Evolutionary conservation across 2,113 vertebrate genomes (phyloP).

Genomic region (Labrus mixtus): DNA sequence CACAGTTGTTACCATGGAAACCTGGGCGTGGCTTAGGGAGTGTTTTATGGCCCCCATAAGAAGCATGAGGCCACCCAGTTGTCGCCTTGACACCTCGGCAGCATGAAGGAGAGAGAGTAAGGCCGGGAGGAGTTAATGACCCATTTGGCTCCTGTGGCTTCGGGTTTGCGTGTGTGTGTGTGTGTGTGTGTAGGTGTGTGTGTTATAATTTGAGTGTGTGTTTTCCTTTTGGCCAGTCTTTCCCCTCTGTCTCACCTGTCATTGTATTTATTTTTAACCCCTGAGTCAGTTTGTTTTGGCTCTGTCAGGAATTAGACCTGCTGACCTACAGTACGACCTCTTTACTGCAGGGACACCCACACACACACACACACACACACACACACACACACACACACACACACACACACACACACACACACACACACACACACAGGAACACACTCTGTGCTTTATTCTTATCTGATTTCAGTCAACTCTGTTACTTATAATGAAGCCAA

Average conservation of each 20-base stretch:
- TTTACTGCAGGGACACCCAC: neutral
- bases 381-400: constrained; percentile 8
- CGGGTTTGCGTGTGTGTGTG: constrained; percentile 15
- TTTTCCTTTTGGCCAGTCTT: neutral
- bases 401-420: constrained; percentile 4
- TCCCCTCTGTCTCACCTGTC: constrained; percentile 39
- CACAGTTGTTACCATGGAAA: constrained; percentile 48
- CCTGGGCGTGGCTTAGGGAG: constrained; percentile 31
- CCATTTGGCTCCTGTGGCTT: constrained; percentile 59
- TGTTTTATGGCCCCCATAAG: constrained; percentile 41
- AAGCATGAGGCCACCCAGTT: constrained; percentile 42
- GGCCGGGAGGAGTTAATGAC: constrained; percentile 45
- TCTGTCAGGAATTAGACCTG: constrained; percentile 28
- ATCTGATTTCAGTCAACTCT: neutral
- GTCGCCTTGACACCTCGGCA: constrained; percentile 48
- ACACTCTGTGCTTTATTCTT: neutral
- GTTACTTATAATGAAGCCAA: neutral
- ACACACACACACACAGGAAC: constrained; percentile 4
- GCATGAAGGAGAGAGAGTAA: constrained; percentile 4
- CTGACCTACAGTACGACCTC: neutral
- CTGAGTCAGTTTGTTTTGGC: constrained; percentile 27
- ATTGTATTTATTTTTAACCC: constrained; percentile 45
- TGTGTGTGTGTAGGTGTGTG: neutral
- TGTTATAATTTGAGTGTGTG: neutral
- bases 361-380: constrained; percentile 1